Percentiles rank a stretch among this genome's conserved stretches.
These are phyloP conservation scores for Hemiscyllium ocellatum DNA, from an alignment of 2,113 vertebrate species.

Conservation along the genomic window DNA sequence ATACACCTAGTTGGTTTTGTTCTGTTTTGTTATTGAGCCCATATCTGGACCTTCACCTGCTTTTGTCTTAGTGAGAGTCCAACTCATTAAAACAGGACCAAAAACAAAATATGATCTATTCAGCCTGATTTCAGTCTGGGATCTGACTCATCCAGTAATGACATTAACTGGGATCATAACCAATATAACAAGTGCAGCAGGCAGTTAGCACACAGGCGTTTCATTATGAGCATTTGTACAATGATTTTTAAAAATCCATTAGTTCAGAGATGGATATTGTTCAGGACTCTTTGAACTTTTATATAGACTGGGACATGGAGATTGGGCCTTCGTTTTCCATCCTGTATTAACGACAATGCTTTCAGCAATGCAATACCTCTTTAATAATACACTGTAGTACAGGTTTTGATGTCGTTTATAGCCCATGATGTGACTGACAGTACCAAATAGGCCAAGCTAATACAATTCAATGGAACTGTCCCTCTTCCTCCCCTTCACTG, in stretches of 20 bases:
- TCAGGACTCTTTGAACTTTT: background rate
- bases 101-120: too few species aligned
- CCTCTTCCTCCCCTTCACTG: background rate
- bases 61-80: too few species aligned
- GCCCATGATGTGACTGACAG: background rate
- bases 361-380: background rate
- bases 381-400: background rate
- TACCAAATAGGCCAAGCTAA: background rate
- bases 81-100: too few species aligned
- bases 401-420: background rate
- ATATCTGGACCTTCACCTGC: too few species aligned
- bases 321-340: background rate
- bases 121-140: too few species aligned
- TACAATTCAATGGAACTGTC: background rate
- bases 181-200: background rate
- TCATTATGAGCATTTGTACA: background rate
- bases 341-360: background rate
- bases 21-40: too few species aligned
- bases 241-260: background rate
- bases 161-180: too few species aligned
- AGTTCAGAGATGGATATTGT: background rate
- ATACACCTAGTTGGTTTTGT: too few species aligned
- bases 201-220: background rate
- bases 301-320: background rate
- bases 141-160: too few species aligned